Percentiles rank a stretch among this genome's conserved stretches.
Evolutionary conservation across 2,113 vertebrate genomes (phyloP).

Genomic region (Dasyurus viverrinus): DNA sequence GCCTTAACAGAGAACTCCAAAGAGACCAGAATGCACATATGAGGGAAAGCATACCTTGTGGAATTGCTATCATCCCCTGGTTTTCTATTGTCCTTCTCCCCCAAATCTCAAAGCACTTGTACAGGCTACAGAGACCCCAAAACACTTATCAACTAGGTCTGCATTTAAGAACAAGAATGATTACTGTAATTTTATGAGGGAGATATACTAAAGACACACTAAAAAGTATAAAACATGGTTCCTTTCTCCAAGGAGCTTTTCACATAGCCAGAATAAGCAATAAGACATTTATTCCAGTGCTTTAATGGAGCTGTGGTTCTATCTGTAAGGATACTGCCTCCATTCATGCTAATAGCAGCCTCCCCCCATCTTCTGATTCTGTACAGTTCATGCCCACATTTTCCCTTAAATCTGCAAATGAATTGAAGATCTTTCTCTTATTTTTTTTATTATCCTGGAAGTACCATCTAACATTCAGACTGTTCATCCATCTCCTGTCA

Average conservation of each 20-base stretch:
- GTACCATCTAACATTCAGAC: neutral
- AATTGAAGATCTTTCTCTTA: neutral
- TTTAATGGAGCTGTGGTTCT: neutral
- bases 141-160: neutral
- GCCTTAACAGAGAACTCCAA: neutral
- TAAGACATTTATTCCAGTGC: neutral
- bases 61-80: too few relatives aligned
- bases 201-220: neutral
- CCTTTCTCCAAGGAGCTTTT: neutral
- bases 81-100: neutral
- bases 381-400: neutral
- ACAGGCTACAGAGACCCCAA: neutral
- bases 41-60: accelerated
- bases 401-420: neutral
- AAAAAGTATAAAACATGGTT: neutral
- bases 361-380: neutral
- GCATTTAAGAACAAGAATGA: conserved; percentile 22
- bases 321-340: neutral
- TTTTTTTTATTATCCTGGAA: neutral
- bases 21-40: neutral
- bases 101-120: conserved; percentile 1
- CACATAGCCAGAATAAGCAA: neutral
- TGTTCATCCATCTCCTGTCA: neutral
- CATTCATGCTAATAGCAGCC: neutral
- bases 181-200: neutral